Base-by-base conservation (phyloP, 2,797 vertebrate genomes). In the Catharus ustulatus region DNA sequence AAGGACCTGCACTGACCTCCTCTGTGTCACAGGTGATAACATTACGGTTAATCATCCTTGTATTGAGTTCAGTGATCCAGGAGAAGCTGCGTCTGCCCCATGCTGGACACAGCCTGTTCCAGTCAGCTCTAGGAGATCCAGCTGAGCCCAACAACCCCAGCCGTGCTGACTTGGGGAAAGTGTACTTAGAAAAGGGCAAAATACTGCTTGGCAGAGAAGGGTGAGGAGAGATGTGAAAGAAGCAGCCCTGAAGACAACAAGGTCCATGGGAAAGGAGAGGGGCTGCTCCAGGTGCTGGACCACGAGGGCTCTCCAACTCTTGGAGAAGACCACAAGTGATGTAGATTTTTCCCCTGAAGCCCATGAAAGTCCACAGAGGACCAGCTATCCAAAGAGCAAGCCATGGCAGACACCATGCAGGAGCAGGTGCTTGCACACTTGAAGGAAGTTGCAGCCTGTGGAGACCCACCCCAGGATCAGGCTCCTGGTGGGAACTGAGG, bases 381-480 rank as follows among this genome's bases (percentile, higher is more conserved):
- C 30, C 13, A 86, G 29, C 34, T 34, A 51, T 17, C 20, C 21
- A 52, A 54, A 54, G 30, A 55, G 5, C 9, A 62, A 23, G 3
- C 19, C 20, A 16, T 7, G 9, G 18, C 54, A 26, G 15, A 45
- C 0, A 0, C 26, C n/a, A 15, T 1, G 2, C 5, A 24, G 5
- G 22, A 61, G 17, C 30, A 61, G 34, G 10, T 52, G 15, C 9
- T 36, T 26, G 5, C n/a, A 48, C 3, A 4, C 20, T 13, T 48
- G 48, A 49, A 69, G 26, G 45, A 84, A 29, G 10, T 2, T 83
- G 21, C 22, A 40, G 20, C 13, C 51, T 61, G 8, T n/a, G 29
- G 32, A 64, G 11, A 67, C 4, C 3, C 38, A 57, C 36, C 38
- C 29, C 11, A 67, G 22, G 32, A 32, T 61, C n/a, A 55, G 32